Base-by-base conservation (phyloP, 1,140 invertebrate species). In the Sipha flava region DNA sequence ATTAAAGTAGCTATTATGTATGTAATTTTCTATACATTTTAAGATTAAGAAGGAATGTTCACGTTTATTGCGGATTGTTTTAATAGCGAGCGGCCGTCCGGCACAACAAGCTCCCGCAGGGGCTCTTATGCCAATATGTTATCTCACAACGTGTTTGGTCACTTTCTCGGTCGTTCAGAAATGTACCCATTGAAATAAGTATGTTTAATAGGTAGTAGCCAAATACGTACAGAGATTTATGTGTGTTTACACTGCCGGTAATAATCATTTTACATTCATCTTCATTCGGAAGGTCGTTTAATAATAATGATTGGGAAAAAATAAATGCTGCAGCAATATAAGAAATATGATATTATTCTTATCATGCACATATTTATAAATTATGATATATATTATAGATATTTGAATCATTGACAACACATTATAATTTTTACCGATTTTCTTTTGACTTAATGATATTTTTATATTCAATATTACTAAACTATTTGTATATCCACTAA, bases 121-220 rank as follows among this genome's bases (percentile, higher is more conserved):
- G 64, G 16, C 64, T 68, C 64, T 68, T 68, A 45, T 10, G 23
- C 64, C 64, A 34, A 16, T 57, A 34, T n/a, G 72, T 75, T 75
- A 75, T 75, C 49, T 59, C 73, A 40, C 34, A 59, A 77, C 52
- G 43, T 37, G 73, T 59, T 57, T 40, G 73, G 73, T 77, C 73
- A 77, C 73, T 77, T 77, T 77, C 62, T 52, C 45, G 7, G 70
- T n/a, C 34, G 73, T 77, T 77, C 52, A 9, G 49, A 77, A 75
- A 77, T 40, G 31, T 23, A 18, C 29, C n/a, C 70, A 54, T 73
- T 73, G 70, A 73, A 73, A 57, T 14, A 31, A 73, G 12, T 49
- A 45, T 6, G 5, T 31, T 31, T 31, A 23, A 59, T 6, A 6
- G n/a, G 23, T 75, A 75, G 31, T 57, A 73, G 72, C 14, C 14